Base-by-base conservation (phyloP, 1,140 invertebrate species). In the Gerris buenoi region DNA sequence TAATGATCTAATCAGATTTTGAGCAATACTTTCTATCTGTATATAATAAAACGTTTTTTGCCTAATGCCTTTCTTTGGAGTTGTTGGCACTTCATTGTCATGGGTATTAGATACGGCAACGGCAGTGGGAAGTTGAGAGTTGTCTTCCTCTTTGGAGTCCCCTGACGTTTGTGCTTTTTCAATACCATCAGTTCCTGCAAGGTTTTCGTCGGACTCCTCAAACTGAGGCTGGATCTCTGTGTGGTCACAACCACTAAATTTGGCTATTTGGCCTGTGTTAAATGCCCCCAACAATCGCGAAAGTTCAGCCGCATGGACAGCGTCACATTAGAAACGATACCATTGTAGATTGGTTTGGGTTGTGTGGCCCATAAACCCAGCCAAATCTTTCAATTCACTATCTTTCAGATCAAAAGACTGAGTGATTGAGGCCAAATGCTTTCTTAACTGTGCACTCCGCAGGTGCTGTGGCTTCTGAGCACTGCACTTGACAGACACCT, bases 291-390 rank as follows among this genome's bases (percentile, higher is more conserved):
- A 22, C 22, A 65, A 2, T 65, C 46, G 28, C 13, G 27, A 28
- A 22, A 65, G 64, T 25, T 22, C 46, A n/a, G 64, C 26, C 23
- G 25, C 25, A 22, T 65, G 64, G 2, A 33, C 28, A 65, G 28
- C 29, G 23, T 65, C 27, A 22, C 29, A 22, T 29, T 27, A 29
- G 27, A 65, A 25, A 14, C 64, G 26, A 25, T 65, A 65, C 28
- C 14, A 46, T 25, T 64, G n/a, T 10, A 23, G 5, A n/a, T 65
- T 26, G 18, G 29, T 46, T 18, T 2, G 28, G 2, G 18, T 33
- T 1, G 26, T 65, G 28, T 65, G 64, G 10, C 64, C 64, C 2
- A 65, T 2, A 22, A 65, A 65, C 27, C 29, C 29, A 33, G 26
- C 26, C 10, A 65, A 25, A n/a, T 28, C 22, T 46, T 65, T 15